Evolutionary conservation across 2,113 vertebrate genomes (phyloP).

Genomic region (Lycocorax pyrrhopterus): DNA sequence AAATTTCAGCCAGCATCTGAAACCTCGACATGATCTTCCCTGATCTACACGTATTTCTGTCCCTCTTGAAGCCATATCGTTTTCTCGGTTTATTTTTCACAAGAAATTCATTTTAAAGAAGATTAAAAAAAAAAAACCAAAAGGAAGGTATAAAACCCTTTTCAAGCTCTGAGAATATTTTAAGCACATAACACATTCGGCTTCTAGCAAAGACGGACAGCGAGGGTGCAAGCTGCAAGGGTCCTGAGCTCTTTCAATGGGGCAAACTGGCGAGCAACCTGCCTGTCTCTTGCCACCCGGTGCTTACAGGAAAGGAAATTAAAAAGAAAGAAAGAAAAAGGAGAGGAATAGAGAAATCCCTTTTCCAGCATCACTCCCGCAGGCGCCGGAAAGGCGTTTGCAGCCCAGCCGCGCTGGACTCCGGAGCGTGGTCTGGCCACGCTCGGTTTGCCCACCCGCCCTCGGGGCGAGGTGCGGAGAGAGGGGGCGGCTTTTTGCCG

Average conservation of each 20-base stretch:
- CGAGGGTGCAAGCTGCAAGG: not conserved
- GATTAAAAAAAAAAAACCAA: fast-evolving
- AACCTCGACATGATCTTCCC: not conserved
- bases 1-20: constrained; percentile 15
- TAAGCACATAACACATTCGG: not conserved
- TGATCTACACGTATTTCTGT: constrained; percentile 10
- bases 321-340: not conserved
- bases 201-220: not conserved
- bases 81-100: not conserved
- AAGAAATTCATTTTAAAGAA: not conserved
- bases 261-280: not conserved
- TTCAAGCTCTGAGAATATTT: not conserved
- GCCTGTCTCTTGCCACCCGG: not conserved
- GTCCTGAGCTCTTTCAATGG: not conserved
- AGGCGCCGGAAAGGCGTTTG: not conserved
- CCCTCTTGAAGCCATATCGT: not conserved
- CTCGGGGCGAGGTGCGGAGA: not conserved
- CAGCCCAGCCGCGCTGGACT: not conserved
- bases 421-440: not conserved
- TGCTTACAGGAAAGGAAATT: not conserved
- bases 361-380: not conserved
- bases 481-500: not conserved
- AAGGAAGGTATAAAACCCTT: not conserved
- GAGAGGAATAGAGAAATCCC: not conserved
- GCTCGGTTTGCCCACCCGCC: not conserved